Evolutionary conservation across 2,113 vertebrate species (phyloP), one percentile per base, ranked within the genome.

Genomic region (Elanus axillaris): DNA sequence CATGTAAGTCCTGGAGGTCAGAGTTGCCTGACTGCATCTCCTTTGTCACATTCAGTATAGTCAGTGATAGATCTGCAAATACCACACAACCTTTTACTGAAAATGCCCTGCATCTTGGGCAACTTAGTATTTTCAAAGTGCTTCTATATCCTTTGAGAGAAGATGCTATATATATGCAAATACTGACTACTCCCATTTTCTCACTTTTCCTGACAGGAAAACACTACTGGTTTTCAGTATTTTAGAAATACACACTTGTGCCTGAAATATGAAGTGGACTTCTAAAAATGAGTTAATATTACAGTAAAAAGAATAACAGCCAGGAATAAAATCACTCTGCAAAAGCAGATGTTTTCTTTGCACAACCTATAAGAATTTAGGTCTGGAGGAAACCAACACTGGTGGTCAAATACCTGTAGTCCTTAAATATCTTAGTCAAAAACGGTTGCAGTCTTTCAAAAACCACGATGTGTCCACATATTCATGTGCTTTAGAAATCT

Each of bases 401-500:
- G 29, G 59, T 40, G 36, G 42, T 81, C 75, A 92, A 79, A 59
- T 8, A 18, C 19, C 26, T 59, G 12, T 26, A 67, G 32, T 32
- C 25, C 36, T 82, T 34, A 40, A 58, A 78, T 17, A 59, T 29
- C 6, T 47, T 38, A 56, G 55, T 25, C 11, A 60, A 59, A 86
- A 90, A 55, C 2, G 58, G 10, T 26, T 81, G 13, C 32, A 27
- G 26, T 48, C n/a, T 52, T 74, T 80, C 48, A 66, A 94, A 94
- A 94, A 40, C 2, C 21, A 9, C 0, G 0, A 72, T 26, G 34
- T 23, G 48, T 22, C 52, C 14, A 53, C 4, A 15, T n/a, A 67
- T 47, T 56, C 20, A 36, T 2, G 0, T 20, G 14, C 8, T 74
- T 53, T 20, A 66, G 64, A 73, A 86, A 75, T 34, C 48, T 16